Base-by-base conservation (phyloP, 2,113 vertebrate species). In the Dicentrarchus labrax region DNA sequence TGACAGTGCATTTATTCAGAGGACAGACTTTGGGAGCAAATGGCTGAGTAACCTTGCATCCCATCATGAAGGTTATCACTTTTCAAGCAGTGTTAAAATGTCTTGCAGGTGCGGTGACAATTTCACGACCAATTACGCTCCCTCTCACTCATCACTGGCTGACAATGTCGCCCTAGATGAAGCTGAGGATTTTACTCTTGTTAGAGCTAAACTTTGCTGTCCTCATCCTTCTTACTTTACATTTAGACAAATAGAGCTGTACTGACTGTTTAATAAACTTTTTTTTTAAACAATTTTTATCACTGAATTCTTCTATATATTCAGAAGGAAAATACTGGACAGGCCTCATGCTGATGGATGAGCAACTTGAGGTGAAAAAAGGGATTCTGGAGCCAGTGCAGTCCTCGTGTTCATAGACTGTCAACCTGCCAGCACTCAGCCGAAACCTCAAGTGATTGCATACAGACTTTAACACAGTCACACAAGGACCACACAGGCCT, bases 401-500 rank as follows among this genome's bases (percentile, higher is more conserved):
- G 36, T 67, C 67, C 54, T 79, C 1, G 1, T 60, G n/a, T 62
- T 88, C 78, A 51, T 68, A 50, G 72, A 51, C 82, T 86, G 88
- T 88, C 91, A 92, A 76, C 82, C 86, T 91, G 84, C 78, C 84
- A 82, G 68, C 78, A 72, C 61, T 88, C 84, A 85, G 56, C 82
- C 17, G 39, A 88, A 92, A 88, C 73, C 83, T 78, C 80, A 64
- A 79, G 69, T 86, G 86, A 90, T 82, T 86, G 74, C 69, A 67
- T 73, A 56, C 76, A 83, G 83, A 80, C 77, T 84, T 67, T 48
- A 82, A 74, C 78, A 60, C 77, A 62, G 54, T 71, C 84, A 73
- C 75, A 78, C 36, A 65, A 77, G 73, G 47, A 56, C 56, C 51
- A 51, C 30, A 72, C 30, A 78, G 50, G 24, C 68, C 64, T 66